A percentile compares a stretch with the other conserved stretches of the same genome.
phyloP scores from a whole-genome alignment of 2,797 vertebrate genomes.

The Orientallactaga sibirica region DNA sequence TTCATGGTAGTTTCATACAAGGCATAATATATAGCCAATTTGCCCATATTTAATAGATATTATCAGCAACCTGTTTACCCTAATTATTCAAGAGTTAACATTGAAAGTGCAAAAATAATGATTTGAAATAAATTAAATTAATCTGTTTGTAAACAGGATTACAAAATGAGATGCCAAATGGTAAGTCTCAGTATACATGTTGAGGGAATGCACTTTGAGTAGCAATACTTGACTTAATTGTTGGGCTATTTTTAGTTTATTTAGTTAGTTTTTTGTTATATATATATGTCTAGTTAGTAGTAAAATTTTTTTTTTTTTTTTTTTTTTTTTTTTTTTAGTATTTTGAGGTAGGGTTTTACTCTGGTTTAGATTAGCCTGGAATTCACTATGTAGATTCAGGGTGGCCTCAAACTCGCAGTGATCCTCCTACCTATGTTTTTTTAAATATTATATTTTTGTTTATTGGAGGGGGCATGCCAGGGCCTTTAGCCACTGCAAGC shows the following conservation, averaged over 20 bases:
- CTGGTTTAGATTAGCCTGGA: no score
- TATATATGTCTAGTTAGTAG: not conserved
- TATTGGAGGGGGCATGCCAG: no score
- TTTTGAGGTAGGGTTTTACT: no score
- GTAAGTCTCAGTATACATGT: not conserved
- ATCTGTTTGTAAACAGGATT: not conserved
- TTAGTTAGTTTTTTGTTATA: not conserved
- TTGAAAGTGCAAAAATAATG: not conserved
- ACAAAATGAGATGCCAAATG: not conserved
- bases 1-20: not conserved
- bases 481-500: no score
- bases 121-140: slow-evolving; percentile 7
- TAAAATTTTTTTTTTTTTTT: no score
- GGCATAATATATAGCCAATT: not conserved
- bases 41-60: not conserved
- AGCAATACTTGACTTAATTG: not conserved
- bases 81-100: not conserved
- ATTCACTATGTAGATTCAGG: no score
- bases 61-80: not conserved
- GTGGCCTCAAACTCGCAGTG: no score
- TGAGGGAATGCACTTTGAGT: not conserved
- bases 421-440: no score
- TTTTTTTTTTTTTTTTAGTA: no score
- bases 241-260: not conserved
- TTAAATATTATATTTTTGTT: no score